Base-by-base conservation (phyloP, 53 echinoderm and acorn worm genomes). In the Pentamera pediparva region DNA sequence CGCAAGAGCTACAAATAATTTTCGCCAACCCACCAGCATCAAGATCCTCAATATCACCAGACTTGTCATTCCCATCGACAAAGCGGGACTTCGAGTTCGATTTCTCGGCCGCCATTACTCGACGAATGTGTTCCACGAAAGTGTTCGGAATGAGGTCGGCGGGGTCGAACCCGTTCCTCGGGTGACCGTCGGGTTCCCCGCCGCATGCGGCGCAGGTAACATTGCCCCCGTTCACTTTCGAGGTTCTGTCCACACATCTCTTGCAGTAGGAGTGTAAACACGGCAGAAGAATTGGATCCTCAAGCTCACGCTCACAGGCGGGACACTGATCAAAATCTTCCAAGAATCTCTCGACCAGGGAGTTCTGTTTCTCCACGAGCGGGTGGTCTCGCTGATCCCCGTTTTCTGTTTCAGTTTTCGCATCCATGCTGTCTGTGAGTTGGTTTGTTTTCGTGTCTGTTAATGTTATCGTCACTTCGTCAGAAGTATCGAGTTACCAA, bases 1-100 rank as follows among this genome's bases (percentile, higher is more conserved):
- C 78, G 37, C 92, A 92, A 28, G 87, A 84, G 2, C 81, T 81
- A 56, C 92, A 92, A 32, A 76, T 65, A 58, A 83, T 65, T 13
- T 86, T 74, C 35, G 74, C 49, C 19, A 74, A 12, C 17, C 54
- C 73, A 7, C 34, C 37, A 18, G 51, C 73, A 11, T 18, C 33
- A 31, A 29, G 51, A 21, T 11, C 11, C 35, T 22, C 52, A 17
- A n/a, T n/a, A 24, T 72, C 73, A 7, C 34, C 37, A 18, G 51
- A 52, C 13, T 18, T 51, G 19, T 48, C 54, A 21, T 11, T 18
- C 35, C 13, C 52, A 17, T 35, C 67, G 26, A 37, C 41, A 40
- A 40, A 29, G 30, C 48, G 40, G 10, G 22, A 10, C 15, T 2
- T 55, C 52, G 1, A 18, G 30, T 41, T 45, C 1, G 49, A 20